Percentiles rank a stretch among this genome's conserved stretches.
Conservation (phyloP, 1,140 invertebrate genomes). For the Episyrphus balteatus region DNA sequence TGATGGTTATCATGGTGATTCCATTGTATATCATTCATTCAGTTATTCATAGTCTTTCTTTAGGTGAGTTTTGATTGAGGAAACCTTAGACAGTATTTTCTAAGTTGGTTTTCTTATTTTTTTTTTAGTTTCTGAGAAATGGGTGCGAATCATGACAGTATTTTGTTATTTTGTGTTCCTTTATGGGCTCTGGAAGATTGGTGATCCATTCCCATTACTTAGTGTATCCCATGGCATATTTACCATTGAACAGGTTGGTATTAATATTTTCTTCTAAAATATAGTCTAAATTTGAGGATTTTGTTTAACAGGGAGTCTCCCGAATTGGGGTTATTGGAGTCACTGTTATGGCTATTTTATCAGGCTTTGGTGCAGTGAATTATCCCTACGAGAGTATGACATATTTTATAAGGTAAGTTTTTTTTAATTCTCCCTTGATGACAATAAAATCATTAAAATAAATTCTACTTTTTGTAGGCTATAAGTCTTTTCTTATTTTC, state of each 20-base stretch:
- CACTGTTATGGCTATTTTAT: slow-evolving; percentile 96
- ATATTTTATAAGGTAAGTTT: slow-evolving; percentile 89
- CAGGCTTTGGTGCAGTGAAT: slow-evolving; percentile 99
- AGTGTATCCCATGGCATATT: slow-evolving; percentile 46
- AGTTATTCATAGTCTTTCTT: slow-evolving; percentile 79
- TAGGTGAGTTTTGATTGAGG: slow-evolving; percentile 57
- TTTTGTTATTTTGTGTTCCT: slow-evolving; percentile 84
- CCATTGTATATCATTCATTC: slow-evolving; percentile 97
- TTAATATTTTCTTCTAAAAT: background rate
- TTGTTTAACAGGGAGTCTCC: slow-evolving; percentile 81
- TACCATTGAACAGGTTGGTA: slow-evolving; percentile 27
- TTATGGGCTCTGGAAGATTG: slow-evolving; percentile 98
- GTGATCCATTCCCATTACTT: slow-evolving; percentile 96
- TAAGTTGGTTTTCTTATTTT: background rate
- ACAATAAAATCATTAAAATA: too few relatives aligned
- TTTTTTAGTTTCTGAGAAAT: slow-evolving; percentile 64
- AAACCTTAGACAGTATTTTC: background rate
- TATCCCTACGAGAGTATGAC: slow-evolving; percentile 99
- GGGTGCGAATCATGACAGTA: slow-evolving; percentile 70
- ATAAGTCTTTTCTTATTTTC: too few relatives aligned
- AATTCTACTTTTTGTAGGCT: too few relatives aligned
- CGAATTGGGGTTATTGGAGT: slow-evolving; percentile 96
- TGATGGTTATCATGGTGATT: slow-evolving; percentile 91
- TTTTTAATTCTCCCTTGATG: too few relatives aligned
- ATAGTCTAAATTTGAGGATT: background rate